phyloP scores from a whole-genome alignment of 2,888 invertebrate species.

The Rhagophthalmus giganteus region DNA sequence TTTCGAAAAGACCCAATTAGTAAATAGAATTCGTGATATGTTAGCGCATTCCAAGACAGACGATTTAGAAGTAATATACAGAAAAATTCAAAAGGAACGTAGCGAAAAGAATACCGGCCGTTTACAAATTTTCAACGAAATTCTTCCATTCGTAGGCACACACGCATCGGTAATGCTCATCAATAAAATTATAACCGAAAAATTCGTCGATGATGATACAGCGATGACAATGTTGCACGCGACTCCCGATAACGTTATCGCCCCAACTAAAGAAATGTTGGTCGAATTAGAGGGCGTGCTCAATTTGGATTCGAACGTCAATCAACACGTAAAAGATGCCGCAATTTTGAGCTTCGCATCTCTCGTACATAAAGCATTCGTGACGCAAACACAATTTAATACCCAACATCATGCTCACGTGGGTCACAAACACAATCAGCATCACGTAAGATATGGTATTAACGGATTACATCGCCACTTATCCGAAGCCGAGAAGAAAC shows the following conservation, averaged over 20 bases:
- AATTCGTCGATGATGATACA: slow-evolving; percentile 41
- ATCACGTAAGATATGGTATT: no score
- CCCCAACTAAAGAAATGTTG: slow-evolving; percentile 52
- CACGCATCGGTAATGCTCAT: slow-evolving; percentile 50
- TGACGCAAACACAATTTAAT: no score
- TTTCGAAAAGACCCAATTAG: slow-evolving; percentile 45
- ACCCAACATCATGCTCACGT: no score
- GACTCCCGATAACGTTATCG: slow-evolving; percentile 53
- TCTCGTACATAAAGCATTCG: slow-evolving; percentile 35
- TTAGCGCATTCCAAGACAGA: no score
- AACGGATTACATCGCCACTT: no score
- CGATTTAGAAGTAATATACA: no score
- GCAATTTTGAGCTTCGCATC: slow-evolving; percentile 50
- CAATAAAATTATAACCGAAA: slow-evolving; percentile 46
- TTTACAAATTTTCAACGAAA: slow-evolving; percentile 49
- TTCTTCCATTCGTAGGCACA: slow-evolving; percentile 56
- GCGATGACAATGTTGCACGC: slow-evolving; percentile 50
- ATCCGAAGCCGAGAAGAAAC: no score
- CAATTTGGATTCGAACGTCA: slow-evolving; percentile 40
- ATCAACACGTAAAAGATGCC: slow-evolving; percentile 7
- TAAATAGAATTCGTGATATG: slow-evolving; percentile 48
- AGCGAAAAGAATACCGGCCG: slow-evolving; percentile 27
- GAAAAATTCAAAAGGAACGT: slow-evolving; percentile 42
- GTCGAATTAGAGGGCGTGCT: slow-evolving; percentile 48
- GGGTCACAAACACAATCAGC: no score